A percentile compares a stretch with the other conserved stretches of the same genome.
phyloP scores from a whole-genome alignment of 2,113 vertebrate genomes.

The Centrocercus urophasianus region DNA sequence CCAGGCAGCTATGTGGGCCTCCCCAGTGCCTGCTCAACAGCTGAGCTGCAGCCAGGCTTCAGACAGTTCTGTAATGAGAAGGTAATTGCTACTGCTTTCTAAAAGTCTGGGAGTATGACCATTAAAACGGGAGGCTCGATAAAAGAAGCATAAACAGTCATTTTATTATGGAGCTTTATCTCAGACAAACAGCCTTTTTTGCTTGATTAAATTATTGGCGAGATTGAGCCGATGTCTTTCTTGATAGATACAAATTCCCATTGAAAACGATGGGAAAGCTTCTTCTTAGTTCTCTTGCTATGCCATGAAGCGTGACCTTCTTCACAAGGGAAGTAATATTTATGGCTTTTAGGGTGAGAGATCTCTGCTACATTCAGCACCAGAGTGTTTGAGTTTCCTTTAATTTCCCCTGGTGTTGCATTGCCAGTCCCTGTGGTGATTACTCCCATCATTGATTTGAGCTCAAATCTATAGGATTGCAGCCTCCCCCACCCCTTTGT shows the following conservation, averaged over 20 bases:
- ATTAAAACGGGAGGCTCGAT: neutral
- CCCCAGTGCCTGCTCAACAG: accelerated
- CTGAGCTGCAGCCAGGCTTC: neutral
- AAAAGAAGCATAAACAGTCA: neutral
- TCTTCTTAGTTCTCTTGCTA: neutral
- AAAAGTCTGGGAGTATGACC: neutral
- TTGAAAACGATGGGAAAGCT: neutral
- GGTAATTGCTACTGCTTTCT: neutral
- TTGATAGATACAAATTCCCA: neutral
- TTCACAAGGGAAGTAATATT: neutral
- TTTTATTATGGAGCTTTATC: slow-evolving; percentile 1
- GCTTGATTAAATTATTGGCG: neutral
- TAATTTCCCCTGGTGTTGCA: neutral
- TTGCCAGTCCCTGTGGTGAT: neutral
- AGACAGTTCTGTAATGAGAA: neutral
- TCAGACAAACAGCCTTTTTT: neutral
- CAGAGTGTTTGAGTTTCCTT: neutral
- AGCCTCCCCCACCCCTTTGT: neutral
- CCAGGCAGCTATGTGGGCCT: neutral
- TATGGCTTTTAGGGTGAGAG: neutral
- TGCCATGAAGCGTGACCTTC: neutral
- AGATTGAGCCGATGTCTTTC: neutral
- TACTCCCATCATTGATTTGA: neutral
- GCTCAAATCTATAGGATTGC: neutral
- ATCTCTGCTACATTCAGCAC: neutral